phyloP scores from a whole-genome alignment of 2,113 vertebrate species.

The Sylvia atricapilla region DNA sequence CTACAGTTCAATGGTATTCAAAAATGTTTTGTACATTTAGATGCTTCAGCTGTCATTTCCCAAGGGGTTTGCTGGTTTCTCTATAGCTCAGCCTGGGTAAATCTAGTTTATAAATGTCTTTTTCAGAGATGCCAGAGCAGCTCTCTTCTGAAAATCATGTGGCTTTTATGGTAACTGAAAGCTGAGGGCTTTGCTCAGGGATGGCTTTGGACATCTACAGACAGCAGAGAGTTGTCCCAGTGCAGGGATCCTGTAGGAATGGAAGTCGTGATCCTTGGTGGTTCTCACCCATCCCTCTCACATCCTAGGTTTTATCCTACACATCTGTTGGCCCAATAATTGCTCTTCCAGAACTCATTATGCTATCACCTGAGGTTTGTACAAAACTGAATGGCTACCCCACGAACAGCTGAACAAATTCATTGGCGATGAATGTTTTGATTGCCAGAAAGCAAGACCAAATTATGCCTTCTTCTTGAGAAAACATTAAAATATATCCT shows the following conservation, averaged over 20 bases:
- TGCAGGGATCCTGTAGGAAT: not conserved
- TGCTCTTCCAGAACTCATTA: accelerated
- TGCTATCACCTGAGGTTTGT: not conserved
- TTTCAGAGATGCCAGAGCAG: not conserved
- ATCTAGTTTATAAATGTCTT: not conserved
- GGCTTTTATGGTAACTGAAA: not conserved
- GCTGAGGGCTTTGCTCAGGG: not conserved
- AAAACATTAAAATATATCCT: not conserved
- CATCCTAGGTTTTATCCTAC: not conserved
- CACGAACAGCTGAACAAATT: not conserved
- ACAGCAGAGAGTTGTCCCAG: not conserved
- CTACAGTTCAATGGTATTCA: not conserved
- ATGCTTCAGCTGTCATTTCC: not conserved
- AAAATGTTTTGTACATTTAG: not conserved
- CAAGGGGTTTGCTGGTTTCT: not conserved
- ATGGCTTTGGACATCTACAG: not conserved
- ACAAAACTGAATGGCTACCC: not conserved
- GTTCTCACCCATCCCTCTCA: not conserved
- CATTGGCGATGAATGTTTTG: not conserved
- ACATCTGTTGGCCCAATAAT: not conserved
- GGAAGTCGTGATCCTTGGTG: not conserved
- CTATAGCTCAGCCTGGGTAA: not conserved
- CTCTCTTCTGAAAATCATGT: not conserved
- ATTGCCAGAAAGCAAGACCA: not conserved
- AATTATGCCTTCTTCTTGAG: not conserved